Evolutionary conservation across 2,797 vertebrate species (phyloP).

Genomic region (Hybognathus amarus): DNA sequence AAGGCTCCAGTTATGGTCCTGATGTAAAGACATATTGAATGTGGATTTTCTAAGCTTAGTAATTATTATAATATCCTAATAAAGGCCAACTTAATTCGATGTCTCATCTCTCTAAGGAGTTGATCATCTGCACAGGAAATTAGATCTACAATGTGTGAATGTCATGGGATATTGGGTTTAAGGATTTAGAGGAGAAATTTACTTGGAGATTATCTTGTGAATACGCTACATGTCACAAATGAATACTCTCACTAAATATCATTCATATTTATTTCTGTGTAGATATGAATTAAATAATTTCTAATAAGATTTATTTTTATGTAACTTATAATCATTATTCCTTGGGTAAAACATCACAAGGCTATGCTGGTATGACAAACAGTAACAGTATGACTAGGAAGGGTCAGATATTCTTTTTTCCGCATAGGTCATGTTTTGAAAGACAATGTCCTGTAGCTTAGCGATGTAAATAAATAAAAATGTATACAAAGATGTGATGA

Average conservation of each 20-base stretch:
- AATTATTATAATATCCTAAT: conserved; percentile 15
- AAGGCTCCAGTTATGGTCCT: conserved; percentile 1
- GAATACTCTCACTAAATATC: background rate
- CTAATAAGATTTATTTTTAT: background rate
- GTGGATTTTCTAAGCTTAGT: conserved; percentile 34
- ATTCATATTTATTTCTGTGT: background rate
- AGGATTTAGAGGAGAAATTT: background rate
- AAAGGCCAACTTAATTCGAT: conserved; percentile 28
- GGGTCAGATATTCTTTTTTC: no score
- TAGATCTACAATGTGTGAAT: conserved; percentile 15
- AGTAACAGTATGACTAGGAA: no score
- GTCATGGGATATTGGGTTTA: conserved; percentile 29
- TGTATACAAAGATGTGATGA: no score
- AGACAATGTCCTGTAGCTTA: no score
- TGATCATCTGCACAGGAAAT: conserved; percentile 38
- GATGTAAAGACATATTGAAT: conserved; percentile 23
- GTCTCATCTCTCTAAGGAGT: conserved; percentile 6
- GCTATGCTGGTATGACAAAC: background rate
- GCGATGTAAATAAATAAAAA: no score
- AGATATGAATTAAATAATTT: background rate
- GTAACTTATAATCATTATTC: no score
- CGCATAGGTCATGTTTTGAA: no score
- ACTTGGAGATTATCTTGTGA: background rate
- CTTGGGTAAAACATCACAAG: background rate
- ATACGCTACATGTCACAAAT: background rate